Base-by-base conservation (phyloP, 2,113 vertebrate genomes). In the Lepisosteus osseus region DNA sequence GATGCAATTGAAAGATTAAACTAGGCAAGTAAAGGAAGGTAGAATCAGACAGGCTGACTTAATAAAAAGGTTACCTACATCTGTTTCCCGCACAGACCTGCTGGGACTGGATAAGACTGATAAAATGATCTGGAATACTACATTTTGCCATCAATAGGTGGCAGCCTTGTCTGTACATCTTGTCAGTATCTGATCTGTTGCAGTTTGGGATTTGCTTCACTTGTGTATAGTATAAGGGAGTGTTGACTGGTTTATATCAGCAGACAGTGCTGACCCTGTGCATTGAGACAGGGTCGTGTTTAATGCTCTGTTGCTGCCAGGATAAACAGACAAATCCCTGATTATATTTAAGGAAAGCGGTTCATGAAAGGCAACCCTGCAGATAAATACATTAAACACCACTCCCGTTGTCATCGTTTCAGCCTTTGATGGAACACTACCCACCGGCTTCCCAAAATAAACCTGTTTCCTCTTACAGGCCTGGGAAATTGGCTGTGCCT, bases 401-500 rank as follows among this genome's bases (percentile, higher is more conserved):
- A 54, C 77, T 75, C 69, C 75, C 62, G 55, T 64, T 71, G 78
- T 73, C 73, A 70, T 41, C 74, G 11, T 64, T 55, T 65, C 29
- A 5, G 76, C 69, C 72, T 83, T 81, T 82, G 76, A 77, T 76
- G 76, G 66, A 74, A 79, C 72, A 68, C 63, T 72, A 70, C 73
- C 81, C 78, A 75, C 64, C 71, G 77, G 79, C 79, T 75, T 76
- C 79, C 78, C 68, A 84, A 83, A 85, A 84, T 80, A 85, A 86
- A 84, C 77, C 40, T 67, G 45, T 13, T 73, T 70, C 64, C 67
- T 71, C 61, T 70, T 59, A 17, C 67, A 70, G 61, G 65, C 74
- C 68, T 72, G 73, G 76, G 76, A 72, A 78, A 70, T 73, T 47
- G 76, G 68, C 67, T 71, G 66, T 77, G 67, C 51, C 70, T 73